phyloP scores from a whole-genome alignment of 2,113 vertebrate species.

The Seriola rivoliana region DNA sequence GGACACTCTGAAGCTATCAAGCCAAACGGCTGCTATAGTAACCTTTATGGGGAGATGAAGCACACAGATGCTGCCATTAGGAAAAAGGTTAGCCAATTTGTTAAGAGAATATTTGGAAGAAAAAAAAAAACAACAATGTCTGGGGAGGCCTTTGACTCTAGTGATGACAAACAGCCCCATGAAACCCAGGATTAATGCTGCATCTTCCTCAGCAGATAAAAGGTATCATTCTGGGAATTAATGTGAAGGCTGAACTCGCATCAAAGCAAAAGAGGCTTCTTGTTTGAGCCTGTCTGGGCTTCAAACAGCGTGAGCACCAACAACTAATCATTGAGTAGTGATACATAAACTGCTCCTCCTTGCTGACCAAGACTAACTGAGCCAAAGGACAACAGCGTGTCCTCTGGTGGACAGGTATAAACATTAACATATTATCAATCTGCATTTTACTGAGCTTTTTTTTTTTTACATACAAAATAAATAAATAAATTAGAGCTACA shows the following conservation, averaged over 20 bases:
- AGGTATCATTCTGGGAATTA: conserved; percentile 43
- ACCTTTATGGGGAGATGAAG: conserved; percentile 33
- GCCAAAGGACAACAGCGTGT: not conserved
- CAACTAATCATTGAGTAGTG: conserved; percentile 20
- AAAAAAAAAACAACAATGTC: not conserved
- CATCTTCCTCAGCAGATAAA: conserved; percentile 16
- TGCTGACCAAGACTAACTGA: conserved; percentile 15
- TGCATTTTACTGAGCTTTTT: not conserved
- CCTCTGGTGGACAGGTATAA: not conserved
- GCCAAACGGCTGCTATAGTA: conserved; percentile 32
- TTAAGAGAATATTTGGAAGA: conserved; percentile 38
- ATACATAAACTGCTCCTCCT: not conserved
- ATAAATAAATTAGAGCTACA: not conserved
- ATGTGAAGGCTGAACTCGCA: conserved; percentile 18
- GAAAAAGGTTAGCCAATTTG: conserved; percentile 54
- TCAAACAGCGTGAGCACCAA: conserved; percentile 9
- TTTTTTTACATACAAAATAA: not conserved
- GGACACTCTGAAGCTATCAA: conserved; percentile 26
- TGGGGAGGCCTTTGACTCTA: conserved; percentile 18
- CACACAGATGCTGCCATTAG: conserved; percentile 32
- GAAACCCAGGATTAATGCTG: conserved; percentile 43
- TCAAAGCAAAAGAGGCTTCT: conserved; percentile 4
- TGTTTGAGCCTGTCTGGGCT: not conserved
- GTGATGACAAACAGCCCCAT: conserved; percentile 52
- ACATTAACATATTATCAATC: not conserved